Evolutionary conservation across 2,113 vertebrate genomes (phyloP).

Genomic region (Ictalurus punctatus): DNA sequence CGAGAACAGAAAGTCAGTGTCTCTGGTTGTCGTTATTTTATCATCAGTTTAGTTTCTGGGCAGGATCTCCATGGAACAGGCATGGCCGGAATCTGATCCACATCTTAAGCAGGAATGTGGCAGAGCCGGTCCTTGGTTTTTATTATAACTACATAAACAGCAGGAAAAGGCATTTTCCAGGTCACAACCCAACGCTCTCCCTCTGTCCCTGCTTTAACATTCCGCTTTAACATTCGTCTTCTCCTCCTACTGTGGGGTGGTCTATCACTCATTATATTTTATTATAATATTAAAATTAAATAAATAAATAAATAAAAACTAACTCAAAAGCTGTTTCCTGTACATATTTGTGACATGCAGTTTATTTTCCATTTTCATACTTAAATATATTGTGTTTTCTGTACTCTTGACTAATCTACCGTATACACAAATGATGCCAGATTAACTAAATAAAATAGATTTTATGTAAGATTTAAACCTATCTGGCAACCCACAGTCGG

Average conservation of each 20-base stretch:
- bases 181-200: not conserved
- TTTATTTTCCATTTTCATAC: not conserved
- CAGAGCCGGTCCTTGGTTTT: constrained; percentile 53
- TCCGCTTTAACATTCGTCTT: not conserved
- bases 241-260: not conserved
- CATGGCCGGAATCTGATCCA: constrained; percentile 17
- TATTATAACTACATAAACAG: constrained; percentile 57
- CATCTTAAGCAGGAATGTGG: constrained; percentile 63
- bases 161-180: constrained; percentile 19
- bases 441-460: not conserved
- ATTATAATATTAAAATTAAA: not conserved
- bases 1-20: not conserved
- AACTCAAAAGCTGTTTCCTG: not conserved
- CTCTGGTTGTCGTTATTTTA: not conserved
- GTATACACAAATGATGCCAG: not conserved
- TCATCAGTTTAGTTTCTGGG: not conserved
- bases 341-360: not conserved
- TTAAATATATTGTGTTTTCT: not conserved
- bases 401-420: not conserved
- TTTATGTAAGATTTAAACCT: not conserved
- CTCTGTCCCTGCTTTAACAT: not conserved
- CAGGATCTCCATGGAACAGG: constrained; percentile 38
- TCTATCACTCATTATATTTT: not conserved
- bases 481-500: not conserved
- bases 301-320: too few species aligned